Percentiles rank a stretch among this genome's conserved stretches.
Evolutionary conservation across 1,140 invertebrate species (phyloP).

Genomic region (Trinorchestia longiramus): DNA sequence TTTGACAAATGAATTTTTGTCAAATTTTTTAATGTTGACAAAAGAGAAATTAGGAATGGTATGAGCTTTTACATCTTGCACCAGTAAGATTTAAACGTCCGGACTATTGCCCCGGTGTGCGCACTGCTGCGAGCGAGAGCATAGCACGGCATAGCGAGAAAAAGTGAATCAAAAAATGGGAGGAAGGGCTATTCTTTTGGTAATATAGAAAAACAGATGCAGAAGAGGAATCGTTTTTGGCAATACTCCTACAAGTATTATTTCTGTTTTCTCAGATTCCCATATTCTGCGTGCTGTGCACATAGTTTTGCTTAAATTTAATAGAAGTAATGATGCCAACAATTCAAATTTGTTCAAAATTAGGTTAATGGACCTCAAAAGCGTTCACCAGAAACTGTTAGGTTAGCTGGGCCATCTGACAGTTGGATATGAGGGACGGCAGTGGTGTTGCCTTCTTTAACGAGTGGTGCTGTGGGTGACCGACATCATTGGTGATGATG

Average conservation of each 20-base stretch:
- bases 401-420: background rate
- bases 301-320: background rate
- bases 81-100: background rate
- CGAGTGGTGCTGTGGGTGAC: background rate
- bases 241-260: background rate
- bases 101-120: background rate
- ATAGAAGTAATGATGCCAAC: no score
- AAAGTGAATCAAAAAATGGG: background rate
- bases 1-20: no score
- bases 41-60: no score
- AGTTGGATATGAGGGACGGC: background rate
- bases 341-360: no score
- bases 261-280: background rate
- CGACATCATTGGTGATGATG: slow-evolving; percentile 4
- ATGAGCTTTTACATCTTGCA: background rate
- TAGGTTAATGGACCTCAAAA: no score
- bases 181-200: no score
- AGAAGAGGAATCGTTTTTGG: background rate
- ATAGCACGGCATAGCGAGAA: background rate
- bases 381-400: background rate
- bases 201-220: background rate
- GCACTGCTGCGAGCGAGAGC: background rate
- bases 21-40: no score
- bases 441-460: background rate
- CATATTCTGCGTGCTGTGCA: background rate